Evolutionary conservation across 2,888 invertebrate species (phyloP).

Genomic region (Ditula angustiorana): DNA sequence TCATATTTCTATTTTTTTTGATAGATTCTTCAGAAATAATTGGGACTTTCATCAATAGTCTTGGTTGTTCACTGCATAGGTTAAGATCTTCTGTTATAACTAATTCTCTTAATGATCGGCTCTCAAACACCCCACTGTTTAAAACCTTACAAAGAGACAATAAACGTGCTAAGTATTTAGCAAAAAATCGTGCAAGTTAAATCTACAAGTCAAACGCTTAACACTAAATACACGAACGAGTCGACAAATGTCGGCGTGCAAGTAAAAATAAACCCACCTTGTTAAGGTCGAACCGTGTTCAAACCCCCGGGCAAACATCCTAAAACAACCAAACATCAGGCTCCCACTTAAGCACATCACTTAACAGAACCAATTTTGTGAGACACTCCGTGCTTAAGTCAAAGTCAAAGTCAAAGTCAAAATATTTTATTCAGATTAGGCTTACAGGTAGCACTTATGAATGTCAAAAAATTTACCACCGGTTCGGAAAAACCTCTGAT

Average conservation of each 20-base stretch:
- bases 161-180: slow-evolving; percentile 31
- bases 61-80: not conserved
- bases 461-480: too few relatives aligned
- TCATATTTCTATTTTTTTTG: too few relatives aligned
- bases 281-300: slow-evolving; percentile 75
- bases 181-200: slow-evolving; percentile 37
- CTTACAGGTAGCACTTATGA: too few relatives aligned
- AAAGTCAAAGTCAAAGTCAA: not conserved
- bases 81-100: not conserved
- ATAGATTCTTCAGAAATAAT: too few relatives aligned
- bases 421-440: too few relatives aligned
- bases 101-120: not conserved
- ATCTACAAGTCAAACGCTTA: slow-evolving; percentile 37
- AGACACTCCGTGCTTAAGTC: slow-evolving; percentile 52
- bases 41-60: not conserved
- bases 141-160: slow-evolving; percentile 4
- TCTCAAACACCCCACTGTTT: not conserved
- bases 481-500: too few relatives aligned
- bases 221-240: slow-evolving; percentile 37
- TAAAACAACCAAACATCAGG: slow-evolving; percentile 81
- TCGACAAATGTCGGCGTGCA: slow-evolving; percentile 44
- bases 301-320: slow-evolving; percentile 75
- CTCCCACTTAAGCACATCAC: slow-evolving; percentile 80
- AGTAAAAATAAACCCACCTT: slow-evolving; percentile 72
- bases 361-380: slow-evolving; percentile 68